Conservation (phyloP, 2,113 vertebrate genomes). For the Brachyistius frenatus region DNA sequence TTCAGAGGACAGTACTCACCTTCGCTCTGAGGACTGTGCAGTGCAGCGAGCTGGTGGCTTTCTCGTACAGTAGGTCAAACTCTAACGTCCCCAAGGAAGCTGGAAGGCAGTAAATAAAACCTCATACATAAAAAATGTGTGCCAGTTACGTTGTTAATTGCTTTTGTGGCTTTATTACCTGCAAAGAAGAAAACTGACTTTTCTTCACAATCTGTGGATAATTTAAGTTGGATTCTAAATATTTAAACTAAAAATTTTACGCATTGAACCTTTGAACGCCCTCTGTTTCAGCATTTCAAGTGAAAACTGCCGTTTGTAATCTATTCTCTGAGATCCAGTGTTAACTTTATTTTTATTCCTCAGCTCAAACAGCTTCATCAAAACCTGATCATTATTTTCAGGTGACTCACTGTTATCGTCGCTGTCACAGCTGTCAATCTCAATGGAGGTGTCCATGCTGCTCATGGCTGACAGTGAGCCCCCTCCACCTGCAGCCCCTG, state of each 20-base stretch:
- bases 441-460: slow-evolving; percentile 85
- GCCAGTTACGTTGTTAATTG: slow-evolving; percentile 32
- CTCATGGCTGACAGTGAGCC: slow-evolving; percentile 78
- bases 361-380: background rate
- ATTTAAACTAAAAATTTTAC: too few species aligned
- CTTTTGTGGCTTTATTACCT: slow-evolving; percentile 44
- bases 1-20: slow-evolving; percentile 62
- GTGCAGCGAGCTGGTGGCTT: slow-evolving; percentile 83
- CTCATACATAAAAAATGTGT: background rate
- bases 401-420: slow-evolving; percentile 86
- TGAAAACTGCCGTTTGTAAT: too few species aligned
- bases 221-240: too few species aligned
- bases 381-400: slow-evolving; percentile 27
- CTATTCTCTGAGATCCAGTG: too few species aligned
- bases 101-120: slow-evolving; percentile 59
- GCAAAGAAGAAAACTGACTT: background rate
- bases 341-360: slow-evolving; percentile 15
- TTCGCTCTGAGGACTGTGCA: slow-evolving; percentile 85
- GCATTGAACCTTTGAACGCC: too few species aligned
- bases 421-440: slow-evolving; percentile 87
- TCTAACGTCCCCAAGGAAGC: slow-evolving; percentile 84
- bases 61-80: slow-evolving; percentile 85
- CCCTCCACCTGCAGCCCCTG: slow-evolving; percentile 64
- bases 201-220: too few species aligned
- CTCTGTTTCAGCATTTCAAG: too few species aligned